These are phyloP conservation scores for Caenorhabditis tropicalis DNA, from an alignment of 1,140 invertebrate species.

Conservation along the genomic window DNA sequence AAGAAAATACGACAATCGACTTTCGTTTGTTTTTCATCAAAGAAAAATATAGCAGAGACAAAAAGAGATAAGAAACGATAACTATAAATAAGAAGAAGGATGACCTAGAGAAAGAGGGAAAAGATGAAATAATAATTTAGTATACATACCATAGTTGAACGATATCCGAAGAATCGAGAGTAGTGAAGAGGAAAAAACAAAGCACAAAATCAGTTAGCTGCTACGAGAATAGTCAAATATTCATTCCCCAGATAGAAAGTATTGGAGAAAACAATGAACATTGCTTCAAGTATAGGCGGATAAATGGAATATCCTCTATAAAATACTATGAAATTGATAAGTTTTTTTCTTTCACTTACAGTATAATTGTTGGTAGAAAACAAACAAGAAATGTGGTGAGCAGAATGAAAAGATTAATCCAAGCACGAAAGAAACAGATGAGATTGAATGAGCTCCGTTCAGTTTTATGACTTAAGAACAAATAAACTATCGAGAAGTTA, in stretches of 20 bases:
- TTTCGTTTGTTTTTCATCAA: neutral
- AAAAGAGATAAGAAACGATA: neutral
- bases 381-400: neutral
- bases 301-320: neutral
- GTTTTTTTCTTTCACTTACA: neutral
- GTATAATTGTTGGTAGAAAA: neutral
- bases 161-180: neutral
- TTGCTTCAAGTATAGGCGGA: neutral
- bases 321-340: neutral
- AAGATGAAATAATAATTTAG: too few species aligned
- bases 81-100: neutral
- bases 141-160: neutral
- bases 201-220: neutral
- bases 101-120: neutral
- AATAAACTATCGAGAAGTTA: neutral
- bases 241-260: neutral
- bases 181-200: slow-evolving; percentile 2
- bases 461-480: neutral
- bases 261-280: neutral
- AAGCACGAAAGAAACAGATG: neutral
- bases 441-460: neutral
- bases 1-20: neutral
- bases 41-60: neutral
- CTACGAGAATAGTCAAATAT: neutral
- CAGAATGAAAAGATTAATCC: neutral